Evolutionary conservation across 2,797 vertebrate genomes (phyloP).

Genomic region (Sarcophilus harrisii): DNA sequence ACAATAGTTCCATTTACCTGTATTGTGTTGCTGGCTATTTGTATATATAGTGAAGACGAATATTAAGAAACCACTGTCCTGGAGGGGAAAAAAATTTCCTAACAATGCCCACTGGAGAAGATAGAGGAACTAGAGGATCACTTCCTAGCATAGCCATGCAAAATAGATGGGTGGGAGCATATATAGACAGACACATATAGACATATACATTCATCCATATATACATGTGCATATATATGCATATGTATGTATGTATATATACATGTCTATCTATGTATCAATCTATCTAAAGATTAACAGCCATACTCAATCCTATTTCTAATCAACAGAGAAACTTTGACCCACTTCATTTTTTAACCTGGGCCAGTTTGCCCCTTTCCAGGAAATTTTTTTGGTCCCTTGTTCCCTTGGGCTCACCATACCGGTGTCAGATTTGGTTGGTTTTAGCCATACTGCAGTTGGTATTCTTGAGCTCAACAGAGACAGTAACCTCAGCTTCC

Average conservation of each 20-base stretch:
- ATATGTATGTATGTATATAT: too few species aligned
- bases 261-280: too few species aligned
- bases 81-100: neutral
- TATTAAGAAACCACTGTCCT: neutral
- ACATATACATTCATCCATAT: neutral
- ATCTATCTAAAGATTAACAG: neutral
- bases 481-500: neutral
- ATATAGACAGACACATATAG: neutral
- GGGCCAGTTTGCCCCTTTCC: neutral
- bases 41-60: neutral
- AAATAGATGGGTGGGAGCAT: neutral
- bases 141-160: neutral
- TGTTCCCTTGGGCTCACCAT: neutral
- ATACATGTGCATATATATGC: too few species aligned
- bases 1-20: neutral
- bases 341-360: neutral
- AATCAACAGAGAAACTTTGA: neutral
- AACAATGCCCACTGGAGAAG: neutral
- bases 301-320: neutral
- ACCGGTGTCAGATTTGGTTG: neutral
- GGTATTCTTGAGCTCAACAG: neutral
- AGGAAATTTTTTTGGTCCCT: neutral
- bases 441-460: neutral
- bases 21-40: neutral
- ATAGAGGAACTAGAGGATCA: neutral